Evolutionary conservation across 2,888 invertebrate genomes (phyloP).

Genomic region (Syritta pipiens): DNA sequence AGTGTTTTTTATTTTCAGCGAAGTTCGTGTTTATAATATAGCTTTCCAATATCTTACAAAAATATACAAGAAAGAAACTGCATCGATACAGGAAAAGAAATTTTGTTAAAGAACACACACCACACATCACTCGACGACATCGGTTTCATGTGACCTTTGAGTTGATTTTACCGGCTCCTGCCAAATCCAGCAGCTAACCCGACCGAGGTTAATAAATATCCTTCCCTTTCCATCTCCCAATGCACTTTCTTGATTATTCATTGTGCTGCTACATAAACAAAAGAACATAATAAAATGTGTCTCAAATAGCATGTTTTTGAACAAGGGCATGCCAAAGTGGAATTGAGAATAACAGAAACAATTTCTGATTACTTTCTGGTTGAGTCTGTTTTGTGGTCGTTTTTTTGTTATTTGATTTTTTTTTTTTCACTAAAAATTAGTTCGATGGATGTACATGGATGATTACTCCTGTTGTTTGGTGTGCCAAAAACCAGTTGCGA

Average conservation of each 20-base stretch:
- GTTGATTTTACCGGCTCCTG: no score
- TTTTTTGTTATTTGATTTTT: not conserved
- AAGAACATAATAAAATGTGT: constrained; percentile 4
- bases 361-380: constrained; percentile 64
- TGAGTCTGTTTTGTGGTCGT: constrained; percentile 36
- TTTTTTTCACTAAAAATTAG: constrained; percentile 41
- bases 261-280: constrained; percentile 2
- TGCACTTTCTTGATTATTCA: constrained; percentile 59
- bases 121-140: no score
- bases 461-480: constrained; percentile 62
- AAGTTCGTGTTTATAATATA: no score
- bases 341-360: constrained; percentile 56
- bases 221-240: not conserved
- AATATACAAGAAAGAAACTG: no score
- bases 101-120: no score
- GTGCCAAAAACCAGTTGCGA: constrained; percentile 63
- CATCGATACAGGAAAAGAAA: no score
- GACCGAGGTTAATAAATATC: constrained; percentile 29
- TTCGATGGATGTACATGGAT: constrained; percentile 54
- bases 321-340: constrained; percentile 48
- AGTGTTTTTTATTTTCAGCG: no score
- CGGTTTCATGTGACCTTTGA: no score
- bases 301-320: constrained; percentile 36
- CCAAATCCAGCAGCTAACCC: no score
- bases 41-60: no score